Evolutionary conservation across 2,113 vertebrate species (phyloP).

Genomic region (Erinaceus europaeus): DNA sequence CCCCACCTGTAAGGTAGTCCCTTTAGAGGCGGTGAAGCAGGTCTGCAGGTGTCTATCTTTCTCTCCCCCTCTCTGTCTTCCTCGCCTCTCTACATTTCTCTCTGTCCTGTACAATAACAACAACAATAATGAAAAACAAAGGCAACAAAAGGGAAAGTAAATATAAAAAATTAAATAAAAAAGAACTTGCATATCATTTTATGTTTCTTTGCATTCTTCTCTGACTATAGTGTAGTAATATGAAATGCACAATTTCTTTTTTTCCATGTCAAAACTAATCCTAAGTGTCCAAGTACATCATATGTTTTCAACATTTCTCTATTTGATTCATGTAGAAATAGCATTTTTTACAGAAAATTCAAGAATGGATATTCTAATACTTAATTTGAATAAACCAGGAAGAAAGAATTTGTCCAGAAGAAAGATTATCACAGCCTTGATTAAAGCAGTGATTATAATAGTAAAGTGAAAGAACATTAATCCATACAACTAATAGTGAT

Average conservation of each 20-base stretch:
- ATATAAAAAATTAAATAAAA: too few relatives aligned
- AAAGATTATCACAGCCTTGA: background rate
- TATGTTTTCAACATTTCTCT: background rate
- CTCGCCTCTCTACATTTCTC: too few relatives aligned
- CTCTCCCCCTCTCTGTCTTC: too few relatives aligned
- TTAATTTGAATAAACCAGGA: background rate
- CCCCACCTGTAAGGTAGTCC: too few relatives aligned
- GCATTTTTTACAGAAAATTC: background rate
- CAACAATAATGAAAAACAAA: too few relatives aligned
- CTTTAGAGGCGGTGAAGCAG: too few relatives aligned
- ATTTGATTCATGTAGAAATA: conserved; percentile 30
- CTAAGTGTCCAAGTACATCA: background rate
- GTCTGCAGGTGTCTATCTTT: too few relatives aligned
- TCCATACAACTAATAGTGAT: background rate
- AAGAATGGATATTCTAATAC: background rate
- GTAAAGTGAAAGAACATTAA: conserved; percentile 1
- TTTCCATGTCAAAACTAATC: background rate
- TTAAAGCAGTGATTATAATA: background rate
- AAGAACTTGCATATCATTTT: background rate
- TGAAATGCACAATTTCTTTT: background rate
- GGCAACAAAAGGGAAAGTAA: too few relatives aligned
- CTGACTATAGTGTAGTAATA: background rate
- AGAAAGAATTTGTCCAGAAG: background rate
- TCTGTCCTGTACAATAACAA: too few relatives aligned
- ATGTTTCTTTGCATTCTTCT: background rate